A percentile compares a stretch with the other conserved stretches of the same genome.
These are phyloP conservation scores for Amblyraja radiata DNA, from an alignment of 2,797 vertebrate genomes.

Conservation along the genomic window DNA sequence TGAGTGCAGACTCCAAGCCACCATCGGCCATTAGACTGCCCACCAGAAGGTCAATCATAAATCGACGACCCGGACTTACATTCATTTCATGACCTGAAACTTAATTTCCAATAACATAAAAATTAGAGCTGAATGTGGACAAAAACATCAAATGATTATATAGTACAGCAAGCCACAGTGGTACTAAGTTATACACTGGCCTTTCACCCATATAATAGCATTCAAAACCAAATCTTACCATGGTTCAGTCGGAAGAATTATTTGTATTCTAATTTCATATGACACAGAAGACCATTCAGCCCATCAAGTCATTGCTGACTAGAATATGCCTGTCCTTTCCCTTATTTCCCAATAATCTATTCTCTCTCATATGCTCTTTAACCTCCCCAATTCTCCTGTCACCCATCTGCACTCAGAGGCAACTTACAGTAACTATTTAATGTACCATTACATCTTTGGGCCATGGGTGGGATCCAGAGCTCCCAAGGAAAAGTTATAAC, in stretches of 20 bases:
- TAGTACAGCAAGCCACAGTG: neutral
- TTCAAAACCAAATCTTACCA: neutral
- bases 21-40: conserved; percentile 98
- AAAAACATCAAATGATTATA: neutral
- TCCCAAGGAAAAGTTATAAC: too few relatives aligned
- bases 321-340: too few relatives aligned
- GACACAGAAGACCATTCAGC: too few relatives aligned
- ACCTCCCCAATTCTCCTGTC: too few relatives aligned
- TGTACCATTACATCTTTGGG: too few relatives aligned
- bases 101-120: conserved; percentile 44
- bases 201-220: neutral
- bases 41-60: conserved; percentile 96
- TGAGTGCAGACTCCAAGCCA: conserved; percentile 87
- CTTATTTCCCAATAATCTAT: too few relatives aligned
- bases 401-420: too few relatives aligned
- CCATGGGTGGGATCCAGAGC: too few relatives aligned
- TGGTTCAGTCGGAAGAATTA: neutral
- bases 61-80: conserved; percentile 88
- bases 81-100: conserved; percentile 90
- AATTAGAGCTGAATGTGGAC: neutral
- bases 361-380: too few relatives aligned
- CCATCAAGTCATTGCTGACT: too few relatives aligned
- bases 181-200: neutral
- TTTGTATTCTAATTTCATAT: too few relatives aligned
- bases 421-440: too few relatives aligned